These are phyloP conservation scores for Zalophus californianus DNA, from an alignment of 2,797 vertebrate genomes.

Conservation along the genomic window DNA sequence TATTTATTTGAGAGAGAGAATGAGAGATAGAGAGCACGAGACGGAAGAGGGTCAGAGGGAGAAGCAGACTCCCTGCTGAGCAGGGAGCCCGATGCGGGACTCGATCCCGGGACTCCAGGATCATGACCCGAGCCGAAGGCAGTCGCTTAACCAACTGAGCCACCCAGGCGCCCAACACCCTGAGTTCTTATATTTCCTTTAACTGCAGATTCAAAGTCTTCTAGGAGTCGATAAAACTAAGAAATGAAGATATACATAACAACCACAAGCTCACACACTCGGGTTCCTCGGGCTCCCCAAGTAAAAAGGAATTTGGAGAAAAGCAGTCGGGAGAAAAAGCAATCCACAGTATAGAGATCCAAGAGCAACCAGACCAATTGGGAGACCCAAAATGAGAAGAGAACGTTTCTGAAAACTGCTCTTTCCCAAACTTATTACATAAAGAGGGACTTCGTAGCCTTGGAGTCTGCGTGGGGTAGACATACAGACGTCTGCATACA, in stretches of 20 bases:
- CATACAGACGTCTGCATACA: neutral
- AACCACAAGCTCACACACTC: rapidly evolving
- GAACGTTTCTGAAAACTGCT: neutral
- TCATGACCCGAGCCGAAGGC: no score
- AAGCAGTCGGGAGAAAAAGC: rapidly evolving
- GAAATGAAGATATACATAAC: neutral
- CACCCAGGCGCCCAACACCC: no score
- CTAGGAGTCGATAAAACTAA: neutral
- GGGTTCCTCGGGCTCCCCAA: neutral
- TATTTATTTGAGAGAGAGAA: no score
- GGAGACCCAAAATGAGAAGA: rapidly evolving
- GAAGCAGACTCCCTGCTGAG: no score
- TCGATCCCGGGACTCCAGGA: no score
- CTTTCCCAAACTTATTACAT: neutral
- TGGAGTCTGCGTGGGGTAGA: neutral
- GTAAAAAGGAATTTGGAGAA: neutral
- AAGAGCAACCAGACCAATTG: rapidly evolving
- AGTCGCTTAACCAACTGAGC: no score
- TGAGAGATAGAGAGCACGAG: no score
- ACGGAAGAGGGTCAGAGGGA: no score
- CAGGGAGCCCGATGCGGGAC: no score
- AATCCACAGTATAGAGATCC: rapidly evolving
- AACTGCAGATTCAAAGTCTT: neutral
- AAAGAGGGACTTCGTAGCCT: neutral
- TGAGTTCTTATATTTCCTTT: neutral